Evolutionary conservation across 23 tunicate species (phyloP).

Genomic region (Clavelina lepadiformis): DNA sequence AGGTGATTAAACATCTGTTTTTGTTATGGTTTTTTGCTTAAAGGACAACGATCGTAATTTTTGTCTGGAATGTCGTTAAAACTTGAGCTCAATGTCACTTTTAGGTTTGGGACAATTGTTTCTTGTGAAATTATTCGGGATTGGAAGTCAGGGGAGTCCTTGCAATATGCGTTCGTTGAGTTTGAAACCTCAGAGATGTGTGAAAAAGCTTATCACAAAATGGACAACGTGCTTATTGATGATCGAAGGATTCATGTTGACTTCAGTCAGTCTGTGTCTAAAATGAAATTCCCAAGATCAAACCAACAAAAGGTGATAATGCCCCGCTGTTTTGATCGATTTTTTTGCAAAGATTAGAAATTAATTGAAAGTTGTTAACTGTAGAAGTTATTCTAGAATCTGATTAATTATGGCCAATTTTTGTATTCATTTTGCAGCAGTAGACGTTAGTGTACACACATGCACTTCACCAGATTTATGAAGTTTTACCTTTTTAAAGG

Average conservation of each 20-base stretch:
- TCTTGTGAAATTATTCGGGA: slow-evolving; percentile 95
- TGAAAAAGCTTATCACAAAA: slow-evolving; percentile 88
- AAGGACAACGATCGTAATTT: too few relatives aligned
- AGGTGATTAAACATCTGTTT: slow-evolving; percentile 35
- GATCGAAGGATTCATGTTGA: slow-evolving; percentile 99
- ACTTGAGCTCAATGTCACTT: too few relatives aligned
- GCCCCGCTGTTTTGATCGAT: too few relatives aligned
- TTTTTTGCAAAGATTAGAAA: too few relatives aligned
- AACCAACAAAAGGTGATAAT: slow-evolving; percentile 16
- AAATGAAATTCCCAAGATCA: slow-evolving; percentile 35
- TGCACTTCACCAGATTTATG: too few relatives aligned
- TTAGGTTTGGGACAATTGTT: slow-evolving; percentile 78
- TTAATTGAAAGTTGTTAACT: too few relatives aligned
- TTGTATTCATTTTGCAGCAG: too few relatives aligned
- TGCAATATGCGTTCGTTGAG: slow-evolving; percentile 96
- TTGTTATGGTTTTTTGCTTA: not conserved
- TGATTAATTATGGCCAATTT: too few relatives aligned
- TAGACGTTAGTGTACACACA: too few relatives aligned
- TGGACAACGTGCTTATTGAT: slow-evolving; percentile 99
- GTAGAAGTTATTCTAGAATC: too few relatives aligned
- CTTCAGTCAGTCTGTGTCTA: slow-evolving; percentile 98
- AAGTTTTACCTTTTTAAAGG: too few relatives aligned
- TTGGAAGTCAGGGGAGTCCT: slow-evolving; percentile 72
- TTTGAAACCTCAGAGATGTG: slow-evolving; percentile 84
- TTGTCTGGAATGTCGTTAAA: too few relatives aligned